phyloP scores from a whole-genome alignment of 2,888 invertebrate species.

The Agrotis segetum region DNA sequence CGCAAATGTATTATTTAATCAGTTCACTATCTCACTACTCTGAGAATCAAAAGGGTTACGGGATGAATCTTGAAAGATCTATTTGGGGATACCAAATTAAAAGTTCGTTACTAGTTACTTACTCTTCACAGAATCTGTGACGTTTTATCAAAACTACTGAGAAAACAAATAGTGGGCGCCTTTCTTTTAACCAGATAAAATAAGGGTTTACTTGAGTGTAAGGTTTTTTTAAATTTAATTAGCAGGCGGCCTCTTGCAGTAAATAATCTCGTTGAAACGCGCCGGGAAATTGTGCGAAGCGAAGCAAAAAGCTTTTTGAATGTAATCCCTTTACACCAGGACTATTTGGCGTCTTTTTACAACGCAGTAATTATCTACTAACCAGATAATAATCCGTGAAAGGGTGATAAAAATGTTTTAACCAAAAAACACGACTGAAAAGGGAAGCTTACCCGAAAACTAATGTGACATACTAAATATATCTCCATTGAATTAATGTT shows the following conservation, averaged over 20 bases:
- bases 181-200: conserved; percentile 5
- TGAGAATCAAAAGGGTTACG: neutral
- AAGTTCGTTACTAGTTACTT: neutral
- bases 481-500: conserved; percentile 9
- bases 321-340: conserved; percentile 48
- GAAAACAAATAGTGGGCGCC: neutral
- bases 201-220: neutral
- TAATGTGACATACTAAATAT: conserved; percentile 10
- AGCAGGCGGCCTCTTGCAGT: conserved; percentile 24
- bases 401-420: conserved; percentile 39
- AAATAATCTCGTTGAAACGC: conserved; percentile 34
- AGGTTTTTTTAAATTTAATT: conserved; percentile 11
- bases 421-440: conserved; percentile 5
- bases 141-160: conserved; percentile 2
- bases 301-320: conserved; percentile 47
- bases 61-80: neutral
- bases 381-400: conserved; percentile 48
- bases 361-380: conserved; percentile 42
- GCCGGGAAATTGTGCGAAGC: conserved; percentile 33
- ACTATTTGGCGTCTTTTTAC: conserved; percentile 46
- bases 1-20: conserved; percentile 30
- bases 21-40: conserved; percentile 13
- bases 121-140: neutral
- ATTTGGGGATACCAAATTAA: neutral
- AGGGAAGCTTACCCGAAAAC: neutral